These are phyloP conservation scores for Chauna torquata DNA, from an alignment of 2,113 vertebrate species.

Conservation along the genomic window DNA sequence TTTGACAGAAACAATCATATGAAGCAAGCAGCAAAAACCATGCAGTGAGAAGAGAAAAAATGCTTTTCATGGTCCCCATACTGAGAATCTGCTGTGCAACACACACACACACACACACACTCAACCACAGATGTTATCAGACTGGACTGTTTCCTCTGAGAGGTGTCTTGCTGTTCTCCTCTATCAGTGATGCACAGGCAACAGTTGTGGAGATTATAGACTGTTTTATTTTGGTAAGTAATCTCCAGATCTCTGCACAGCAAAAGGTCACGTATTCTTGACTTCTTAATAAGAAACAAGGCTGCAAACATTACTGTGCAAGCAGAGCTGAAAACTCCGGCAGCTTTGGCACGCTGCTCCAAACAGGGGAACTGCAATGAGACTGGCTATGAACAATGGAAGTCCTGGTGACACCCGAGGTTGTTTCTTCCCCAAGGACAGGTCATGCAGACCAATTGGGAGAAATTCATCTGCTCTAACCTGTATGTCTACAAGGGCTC, in stretches of 20 bases:
- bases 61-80: not conserved
- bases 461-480: not conserved
- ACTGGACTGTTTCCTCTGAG: not conserved
- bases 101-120: not conserved
- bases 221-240: slow-evolving; percentile 28
- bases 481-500: not conserved
- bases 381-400: not conserved
- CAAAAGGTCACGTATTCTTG: slow-evolving; percentile 27
- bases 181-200: not conserved
- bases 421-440: not conserved
- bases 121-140: slow-evolving; percentile 58
- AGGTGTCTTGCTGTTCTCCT: not conserved
- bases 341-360: rapidly evolving
- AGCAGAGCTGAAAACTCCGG: not conserved
- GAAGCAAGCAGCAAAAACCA: not conserved
- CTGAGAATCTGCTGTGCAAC: not conserved
- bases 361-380: not conserved
- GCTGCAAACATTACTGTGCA: not conserved
- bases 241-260: slow-evolving; percentile 32
- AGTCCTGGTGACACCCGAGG: not conserved
- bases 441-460: not conserved
- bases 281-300: not conserved
- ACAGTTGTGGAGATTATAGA: not conserved
- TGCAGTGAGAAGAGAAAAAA: not conserved
- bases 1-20: not conserved